These are phyloP conservation scores for Leucophenga maculata DNA, from an alignment of 2,888 invertebrate genomes.

Conservation along the genomic window DNA sequence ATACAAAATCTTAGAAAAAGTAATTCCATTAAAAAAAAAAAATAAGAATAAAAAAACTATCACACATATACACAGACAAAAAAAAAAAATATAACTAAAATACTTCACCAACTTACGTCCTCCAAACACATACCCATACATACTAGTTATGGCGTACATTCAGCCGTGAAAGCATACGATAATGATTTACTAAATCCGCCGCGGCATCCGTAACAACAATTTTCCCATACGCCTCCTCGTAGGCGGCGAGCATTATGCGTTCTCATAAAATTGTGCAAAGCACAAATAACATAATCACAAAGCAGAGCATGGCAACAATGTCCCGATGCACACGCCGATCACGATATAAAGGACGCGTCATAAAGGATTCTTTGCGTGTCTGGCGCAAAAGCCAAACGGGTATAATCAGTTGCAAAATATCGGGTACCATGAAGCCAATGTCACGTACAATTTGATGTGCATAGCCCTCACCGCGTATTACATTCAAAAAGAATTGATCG, in stretches of 20 bases:
- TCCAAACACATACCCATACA: constrained; percentile 9
- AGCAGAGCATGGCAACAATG: constrained; percentile 69
- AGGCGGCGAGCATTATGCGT: constrained; percentile 53
- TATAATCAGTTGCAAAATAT: constrained; percentile 77
- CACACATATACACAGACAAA: constrained; percentile 43
- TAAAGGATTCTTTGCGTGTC: constrained; percentile 67
- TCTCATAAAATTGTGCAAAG: constrained; percentile 72
- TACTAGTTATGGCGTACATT: constrained; percentile 8
- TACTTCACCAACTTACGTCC: constrained; percentile 40
- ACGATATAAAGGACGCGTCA: constrained; percentile 69
- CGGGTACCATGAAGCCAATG: constrained; percentile 80
- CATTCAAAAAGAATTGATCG: constrained; percentile 79
- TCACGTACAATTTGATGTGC: constrained; percentile 80
- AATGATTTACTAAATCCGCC: constrained; percentile 50
- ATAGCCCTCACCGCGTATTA: constrained; percentile 77
- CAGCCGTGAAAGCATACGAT: constrained; percentile 48
- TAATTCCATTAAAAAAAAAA: constrained; percentile 40
- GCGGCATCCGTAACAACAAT: constrained; percentile 54
- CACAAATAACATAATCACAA: constrained; percentile 69
- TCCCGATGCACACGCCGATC: constrained; percentile 71
- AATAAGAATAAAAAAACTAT: constrained; percentile 29
- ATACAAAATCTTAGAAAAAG: constrained; percentile 26
- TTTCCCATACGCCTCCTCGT: constrained; percentile 50
- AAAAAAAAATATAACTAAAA: neutral
- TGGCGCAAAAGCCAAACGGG: constrained; percentile 74